These are phyloP conservation scores for Montipora efflorescens DNA, from an alignment of 64 coral and sea anemone species.

Conservation along the genomic window DNA sequence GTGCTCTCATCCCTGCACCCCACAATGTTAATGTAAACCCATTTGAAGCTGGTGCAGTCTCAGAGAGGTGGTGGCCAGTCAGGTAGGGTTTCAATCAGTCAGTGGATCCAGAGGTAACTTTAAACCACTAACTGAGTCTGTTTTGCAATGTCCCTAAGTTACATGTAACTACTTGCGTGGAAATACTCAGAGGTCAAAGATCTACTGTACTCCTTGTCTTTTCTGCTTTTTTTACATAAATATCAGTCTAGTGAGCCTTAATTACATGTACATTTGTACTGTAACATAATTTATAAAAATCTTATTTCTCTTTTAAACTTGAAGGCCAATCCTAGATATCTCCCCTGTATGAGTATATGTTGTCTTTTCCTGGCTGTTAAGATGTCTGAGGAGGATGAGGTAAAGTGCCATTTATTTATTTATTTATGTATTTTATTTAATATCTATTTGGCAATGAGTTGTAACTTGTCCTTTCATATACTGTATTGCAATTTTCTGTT, in stretches of 20 bases:
- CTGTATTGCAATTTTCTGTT: no score
- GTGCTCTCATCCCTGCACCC: no score
- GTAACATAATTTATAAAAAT: neutral
- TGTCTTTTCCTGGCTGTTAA: constrained; percentile 93
- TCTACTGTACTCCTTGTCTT: neutral
- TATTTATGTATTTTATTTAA: neutral
- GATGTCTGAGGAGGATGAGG: constrained; percentile 96
- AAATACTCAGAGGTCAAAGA: no score
- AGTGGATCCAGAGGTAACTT: neutral
- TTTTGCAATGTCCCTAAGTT: neutral
- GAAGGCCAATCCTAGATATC: constrained; percentile 85
- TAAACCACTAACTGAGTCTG: neutral
- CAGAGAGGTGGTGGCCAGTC: neutral
- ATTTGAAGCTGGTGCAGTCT: neutral
- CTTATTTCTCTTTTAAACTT: neutral
- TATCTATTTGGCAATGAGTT: no score
- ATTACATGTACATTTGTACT: neutral
- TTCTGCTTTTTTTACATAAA: neutral
- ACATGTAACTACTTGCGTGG: neutral
- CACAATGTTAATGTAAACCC: no score
- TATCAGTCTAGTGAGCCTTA: no score
- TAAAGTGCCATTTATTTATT: constrained; percentile 4
- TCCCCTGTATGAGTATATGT: constrained; percentile 86
- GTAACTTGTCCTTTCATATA: no score
- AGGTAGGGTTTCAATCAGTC: neutral